Evolutionary conservation across 2,797 vertebrate genomes (phyloP).

Genomic region (Squalus acanthias): DNA sequence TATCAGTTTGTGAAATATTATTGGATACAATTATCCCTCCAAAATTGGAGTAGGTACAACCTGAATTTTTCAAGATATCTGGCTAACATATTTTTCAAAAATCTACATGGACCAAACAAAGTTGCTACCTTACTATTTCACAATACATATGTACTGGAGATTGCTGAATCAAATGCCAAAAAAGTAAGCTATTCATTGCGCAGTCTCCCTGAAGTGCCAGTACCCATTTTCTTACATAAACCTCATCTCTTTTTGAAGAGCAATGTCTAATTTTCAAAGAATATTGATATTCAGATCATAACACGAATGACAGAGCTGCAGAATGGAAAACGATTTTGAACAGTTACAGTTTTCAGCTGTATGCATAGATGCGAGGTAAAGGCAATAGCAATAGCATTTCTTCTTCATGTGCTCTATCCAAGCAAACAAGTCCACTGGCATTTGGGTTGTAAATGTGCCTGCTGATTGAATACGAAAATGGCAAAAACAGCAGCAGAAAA

Average conservation of each 20-base stretch:
- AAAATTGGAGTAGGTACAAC: background rate
- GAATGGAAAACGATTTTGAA: conserved; percentile 13
- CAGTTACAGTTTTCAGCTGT: background rate
- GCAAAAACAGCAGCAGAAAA: conserved; percentile 23
- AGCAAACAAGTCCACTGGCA: conserved; percentile 26
- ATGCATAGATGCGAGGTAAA: background rate
- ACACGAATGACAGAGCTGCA: background rate
- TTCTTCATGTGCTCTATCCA: background rate
- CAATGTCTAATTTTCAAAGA: conserved; percentile 29
- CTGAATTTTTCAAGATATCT: background rate
- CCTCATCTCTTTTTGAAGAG: conserved; percentile 13
- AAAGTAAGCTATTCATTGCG: background rate
- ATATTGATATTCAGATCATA: conserved; percentile 29
- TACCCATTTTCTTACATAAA: background rate
- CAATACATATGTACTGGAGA: background rate
- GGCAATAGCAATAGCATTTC: background rate
- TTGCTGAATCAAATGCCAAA: background rate
- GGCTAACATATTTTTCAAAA: background rate
- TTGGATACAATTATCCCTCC: background rate
- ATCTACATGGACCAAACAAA: background rate
- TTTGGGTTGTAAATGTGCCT: conserved; percentile 25
- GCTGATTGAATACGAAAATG: conserved; percentile 16
- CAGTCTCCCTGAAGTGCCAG: background rate
- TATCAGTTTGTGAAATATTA: background rate
- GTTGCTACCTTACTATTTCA: background rate